Evolutionary conservation across 2,113 vertebrate species (phyloP), one percentile per base, ranked within the genome.

Genomic region (Psittacula cyanocephala): DNA sequence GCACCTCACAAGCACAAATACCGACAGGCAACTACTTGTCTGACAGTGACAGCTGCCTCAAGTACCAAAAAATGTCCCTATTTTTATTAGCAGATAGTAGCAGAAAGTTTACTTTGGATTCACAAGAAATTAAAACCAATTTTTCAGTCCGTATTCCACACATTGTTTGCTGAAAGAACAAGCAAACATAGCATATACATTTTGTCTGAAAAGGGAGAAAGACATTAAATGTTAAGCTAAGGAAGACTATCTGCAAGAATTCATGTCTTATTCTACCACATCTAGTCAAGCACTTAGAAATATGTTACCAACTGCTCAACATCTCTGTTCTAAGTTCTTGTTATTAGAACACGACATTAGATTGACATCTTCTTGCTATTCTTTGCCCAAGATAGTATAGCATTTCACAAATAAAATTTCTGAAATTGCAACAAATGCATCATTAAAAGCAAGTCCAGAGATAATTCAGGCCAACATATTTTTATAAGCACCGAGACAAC

Each of bases 41-140:
- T 96, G 97, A 97, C 93, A 89, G 94, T 64, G 93, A 96, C 96
- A 97, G 97, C 96, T 95, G 96, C 88, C 86, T 71, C 83, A 71
- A 94, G 94, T 33, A 97, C 65, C 82, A 82, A 92, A 97, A 95
- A 69, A 78, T 11, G 13, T 31, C 92, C 97, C 96, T 92, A 59
- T 82, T 96, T 95, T 91, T 96, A 95, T 81, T 87, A 97, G 92
- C 81, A 80, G 82, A 89, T 31, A 84, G 85, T n/a, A 81, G 60
- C 80, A 79, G 86, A 94, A 94, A 96, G 95, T 93, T 96, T 92
- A 31, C 60, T 88, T 81, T 69, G 35, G 18, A 75, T 68, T 90
- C 62, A 78, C 18, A 68, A 39, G 18, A 93, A 88, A 86, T 67
- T 17, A 81, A 68, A 55, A 8, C 1, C 0, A 60, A 49, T 62